These are phyloP conservation scores for Dusona sp. DNA, from an alignment of 2,888 invertebrate species.

Conservation along the genomic window DNA sequence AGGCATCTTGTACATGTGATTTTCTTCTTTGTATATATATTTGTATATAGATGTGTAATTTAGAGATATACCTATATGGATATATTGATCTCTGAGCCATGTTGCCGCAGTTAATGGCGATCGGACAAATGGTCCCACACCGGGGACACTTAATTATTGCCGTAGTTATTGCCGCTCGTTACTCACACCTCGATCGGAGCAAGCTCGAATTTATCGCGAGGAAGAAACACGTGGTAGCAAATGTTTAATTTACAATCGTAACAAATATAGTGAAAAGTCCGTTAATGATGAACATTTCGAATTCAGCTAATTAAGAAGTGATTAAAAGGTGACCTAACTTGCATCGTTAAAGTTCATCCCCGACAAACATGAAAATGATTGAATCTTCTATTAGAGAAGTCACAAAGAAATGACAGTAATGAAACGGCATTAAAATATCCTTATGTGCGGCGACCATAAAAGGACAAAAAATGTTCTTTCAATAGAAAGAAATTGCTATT, in stretches of 20 bases:
- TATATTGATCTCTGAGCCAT: slow-evolving; percentile 46
- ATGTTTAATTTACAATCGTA: slow-evolving; percentile 7
- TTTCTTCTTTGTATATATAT: too few relatives aligned
- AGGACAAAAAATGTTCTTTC: too few relatives aligned
- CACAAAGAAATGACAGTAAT: too few relatives aligned
- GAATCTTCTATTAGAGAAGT: too few relatives aligned
- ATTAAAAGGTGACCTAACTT: too few relatives aligned
- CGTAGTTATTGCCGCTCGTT: slow-evolving; percentile 66
- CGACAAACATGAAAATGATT: too few relatives aligned
- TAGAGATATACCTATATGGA: slow-evolving; percentile 12
- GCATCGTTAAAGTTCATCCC: too few relatives aligned
- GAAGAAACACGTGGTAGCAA: slow-evolving; percentile 50
- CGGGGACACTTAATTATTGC: slow-evolving; percentile 68
- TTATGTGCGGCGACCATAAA: too few relatives aligned
- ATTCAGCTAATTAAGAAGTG: not conserved
- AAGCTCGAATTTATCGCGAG: slow-evolving; percentile 67
- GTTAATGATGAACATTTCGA: not conserved
- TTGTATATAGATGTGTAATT: not conserved
- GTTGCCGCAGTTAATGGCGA: slow-evolving; percentile 61
- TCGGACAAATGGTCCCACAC: slow-evolving; percentile 69
- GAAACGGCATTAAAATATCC: too few relatives aligned
- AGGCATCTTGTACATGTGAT: not conserved
- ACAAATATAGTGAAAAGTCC: not conserved
- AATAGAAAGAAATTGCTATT: too few relatives aligned
- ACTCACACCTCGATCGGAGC: slow-evolving; percentile 67